A percentile compares a stretch with the other conserved stretches of the same genome.
Evolutionary conservation across 2,888 invertebrate species (phyloP).

Genomic region (Campopleginae sp.): DNA sequence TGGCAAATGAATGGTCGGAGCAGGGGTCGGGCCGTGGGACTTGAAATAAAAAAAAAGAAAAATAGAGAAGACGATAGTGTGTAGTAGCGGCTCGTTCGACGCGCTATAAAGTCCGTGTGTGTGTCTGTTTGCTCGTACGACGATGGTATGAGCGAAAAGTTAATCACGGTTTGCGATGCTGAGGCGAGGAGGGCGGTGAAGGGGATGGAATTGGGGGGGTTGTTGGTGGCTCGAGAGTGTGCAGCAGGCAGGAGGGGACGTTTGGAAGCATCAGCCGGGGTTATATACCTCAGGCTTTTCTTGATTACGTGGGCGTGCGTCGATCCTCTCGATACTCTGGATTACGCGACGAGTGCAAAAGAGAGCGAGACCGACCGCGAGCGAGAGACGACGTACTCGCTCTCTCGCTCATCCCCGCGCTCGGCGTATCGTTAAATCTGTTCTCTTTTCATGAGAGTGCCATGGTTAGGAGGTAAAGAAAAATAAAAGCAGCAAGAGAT

Average conservation of each 20-base stretch:
- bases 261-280: constrained; percentile 61
- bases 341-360: constrained; percentile 28
- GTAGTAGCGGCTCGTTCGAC: constrained; percentile 67
- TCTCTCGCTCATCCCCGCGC: constrained; percentile 14
- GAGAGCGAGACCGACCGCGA: constrained; percentile 1
- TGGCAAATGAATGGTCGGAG: constrained; percentile 82
- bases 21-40: constrained; percentile 48
- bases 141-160: constrained; percentile 82
- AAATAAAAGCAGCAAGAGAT: constrained; percentile 29
- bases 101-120: not conserved
- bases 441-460: constrained; percentile 43
- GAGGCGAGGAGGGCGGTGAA: constrained; percentile 68
- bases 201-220: constrained; percentile 72
- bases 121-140: not conserved
- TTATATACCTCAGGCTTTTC: constrained; percentile 76
- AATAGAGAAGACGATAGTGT: too few relatives aligned
- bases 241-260: constrained; percentile 65
- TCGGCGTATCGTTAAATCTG: constrained; percentile 55
- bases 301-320: constrained; percentile 84
- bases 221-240: constrained; percentile 72
- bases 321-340: constrained; percentile 71
- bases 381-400: constrained; percentile 11
- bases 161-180: constrained; percentile 84
- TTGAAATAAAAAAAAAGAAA: constrained; percentile 36
- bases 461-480: constrained; percentile 36